Base-by-base conservation (phyloP, 2,797 vertebrate genomes). In the Sciurus carolinensis region DNA sequence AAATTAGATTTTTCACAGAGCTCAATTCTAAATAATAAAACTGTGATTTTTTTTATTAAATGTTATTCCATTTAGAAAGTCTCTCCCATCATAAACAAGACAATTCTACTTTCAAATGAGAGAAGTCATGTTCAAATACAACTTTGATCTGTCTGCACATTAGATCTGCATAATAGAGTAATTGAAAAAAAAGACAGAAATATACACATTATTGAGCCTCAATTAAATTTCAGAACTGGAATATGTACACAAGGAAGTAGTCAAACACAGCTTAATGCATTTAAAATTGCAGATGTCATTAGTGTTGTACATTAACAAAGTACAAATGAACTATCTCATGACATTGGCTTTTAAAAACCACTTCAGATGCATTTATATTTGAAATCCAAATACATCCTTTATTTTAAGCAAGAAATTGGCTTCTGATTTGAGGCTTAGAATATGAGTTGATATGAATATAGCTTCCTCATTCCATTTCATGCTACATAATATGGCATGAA, bases 201-300 rank as follows among this genome's bases (percentile, higher is more conserved):
- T 87, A 64, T 77, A 82, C 77, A 91, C 77, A 84, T 96, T 95
- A 95, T 72, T 33, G 39, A 82, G 67, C n/a, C 82, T 95, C 88
- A 92, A 92, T 98, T 96, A 97, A 94, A 86, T 92, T 88, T 96
- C 62, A 50, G 44, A 94, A 50, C 69, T 73, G 54, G 44, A 77
- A 86, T 90, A 71, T 87, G 59, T 82, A 90, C 52, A 86, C 54
- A 88, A 76, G 94, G 91, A 95, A 94, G 79, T 90, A 91, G 76
- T 82, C 82, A 89, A 73, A 50, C 77, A 91, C 33, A 90, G 77
- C 57, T 39, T 82, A 97, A 97, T 96, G 93, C 64, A 95, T 91
- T 92, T 94, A 87, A 87, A 95, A 96, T 96, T 94, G 80, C 39
- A 82, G 76, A 83, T 42, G 10, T 76, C 64, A 7, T 87, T 94